These are phyloP conservation scores for Alauda arvensis DNA, from an alignment of 2,797 vertebrate species.

Conservation along the genomic window DNA sequence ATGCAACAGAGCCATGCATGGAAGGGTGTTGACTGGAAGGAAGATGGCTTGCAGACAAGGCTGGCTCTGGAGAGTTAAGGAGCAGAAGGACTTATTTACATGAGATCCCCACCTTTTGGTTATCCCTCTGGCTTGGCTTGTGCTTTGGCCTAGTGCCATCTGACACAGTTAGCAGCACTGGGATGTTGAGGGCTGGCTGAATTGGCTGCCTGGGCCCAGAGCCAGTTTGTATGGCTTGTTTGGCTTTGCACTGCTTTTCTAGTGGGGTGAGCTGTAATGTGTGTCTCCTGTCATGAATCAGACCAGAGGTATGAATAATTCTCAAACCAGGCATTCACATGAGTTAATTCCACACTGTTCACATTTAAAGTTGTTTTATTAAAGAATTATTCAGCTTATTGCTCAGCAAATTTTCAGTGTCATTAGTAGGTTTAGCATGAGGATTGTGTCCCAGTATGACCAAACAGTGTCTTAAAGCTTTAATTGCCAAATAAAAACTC, in stretches of 20 bases:
- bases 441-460: neutral
- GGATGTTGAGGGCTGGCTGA: conserved; percentile 15
- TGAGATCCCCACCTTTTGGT: conserved; percentile 20
- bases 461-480: neutral
- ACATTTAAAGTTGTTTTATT: conserved; percentile 4
- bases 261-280: neutral
- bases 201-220: conserved; percentile 24
- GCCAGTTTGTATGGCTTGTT: conserved; percentile 33
- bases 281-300: conserved; percentile 28
- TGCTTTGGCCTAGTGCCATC: conserved; percentile 18
- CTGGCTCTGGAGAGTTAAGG: neutral
- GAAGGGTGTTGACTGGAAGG: neutral
- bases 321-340: neutral
- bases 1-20: neutral
- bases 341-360: neutral
- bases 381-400: conserved; percentile 17
- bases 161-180: neutral
- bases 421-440: neutral
- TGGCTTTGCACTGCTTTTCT: neutral
- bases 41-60: neutral
- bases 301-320: conserved; percentile 15
- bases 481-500: conserved; percentile 5
- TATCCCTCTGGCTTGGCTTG: conserved; percentile 1
- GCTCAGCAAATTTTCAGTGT: conserved; percentile 26
- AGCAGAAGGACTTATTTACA: conserved; percentile 1